Evolutionary conservation across 2,797 vertebrate genomes (phyloP).

Genomic region (Dipus sagitta): DNA sequence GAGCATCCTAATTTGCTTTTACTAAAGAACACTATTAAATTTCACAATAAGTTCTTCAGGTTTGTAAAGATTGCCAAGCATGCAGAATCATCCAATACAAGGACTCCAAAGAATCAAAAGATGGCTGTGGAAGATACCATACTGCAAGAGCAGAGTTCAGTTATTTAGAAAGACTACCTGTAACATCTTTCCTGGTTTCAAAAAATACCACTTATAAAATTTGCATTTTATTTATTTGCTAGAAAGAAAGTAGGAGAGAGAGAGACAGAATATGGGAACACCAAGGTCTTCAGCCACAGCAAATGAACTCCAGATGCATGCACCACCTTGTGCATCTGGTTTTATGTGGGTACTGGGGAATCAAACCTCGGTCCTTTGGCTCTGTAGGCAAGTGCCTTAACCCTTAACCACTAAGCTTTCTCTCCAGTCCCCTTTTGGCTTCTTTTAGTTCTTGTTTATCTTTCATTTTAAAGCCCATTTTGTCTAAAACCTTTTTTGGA

Average conservation of each 20-base stretch:
- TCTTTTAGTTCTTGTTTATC: neutral
- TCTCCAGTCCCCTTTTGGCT: too few species aligned
- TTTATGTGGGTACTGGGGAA: too few species aligned
- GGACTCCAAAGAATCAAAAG: neutral
- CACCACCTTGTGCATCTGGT: too few species aligned
- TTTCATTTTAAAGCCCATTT: neutral
- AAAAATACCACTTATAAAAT: neutral
- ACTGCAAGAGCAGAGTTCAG: neutral
- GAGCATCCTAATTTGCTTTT: neutral
- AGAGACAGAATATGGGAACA: too few species aligned
- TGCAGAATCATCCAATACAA: neutral
- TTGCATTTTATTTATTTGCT: neutral
- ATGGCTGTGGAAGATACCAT: neutral
- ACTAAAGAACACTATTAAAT: neutral
- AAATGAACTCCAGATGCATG: too few species aligned
- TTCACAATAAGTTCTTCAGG: conserved; percentile 25
- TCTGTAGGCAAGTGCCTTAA: too few species aligned
- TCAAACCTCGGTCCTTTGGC: too few species aligned
- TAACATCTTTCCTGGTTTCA: neutral
- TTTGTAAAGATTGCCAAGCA: neutral
- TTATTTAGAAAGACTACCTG: neutral
- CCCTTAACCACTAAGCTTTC: too few species aligned
- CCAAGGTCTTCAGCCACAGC: too few species aligned
- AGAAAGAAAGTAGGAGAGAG: too few species aligned
- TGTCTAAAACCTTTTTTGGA: neutral